These are phyloP conservation scores for Odobenus rosmarus DNA, from an alignment of 2,113 vertebrate species.

Conservation along the genomic window DNA sequence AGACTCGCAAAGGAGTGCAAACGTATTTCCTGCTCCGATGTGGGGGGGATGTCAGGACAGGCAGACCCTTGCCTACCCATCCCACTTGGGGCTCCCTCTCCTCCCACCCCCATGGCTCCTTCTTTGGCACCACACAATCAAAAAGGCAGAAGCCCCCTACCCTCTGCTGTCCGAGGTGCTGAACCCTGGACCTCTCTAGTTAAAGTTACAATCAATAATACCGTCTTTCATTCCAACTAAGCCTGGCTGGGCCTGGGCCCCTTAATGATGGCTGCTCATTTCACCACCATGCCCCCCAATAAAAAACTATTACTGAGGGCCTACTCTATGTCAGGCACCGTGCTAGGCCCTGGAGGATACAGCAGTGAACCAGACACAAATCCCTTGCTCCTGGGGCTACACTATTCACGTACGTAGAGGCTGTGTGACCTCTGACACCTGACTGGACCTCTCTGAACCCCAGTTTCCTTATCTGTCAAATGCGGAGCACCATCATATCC, in stretches of 20 bases:
- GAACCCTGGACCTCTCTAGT: neutral
- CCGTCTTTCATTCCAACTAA: neutral
- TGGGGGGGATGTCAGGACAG: neutral
- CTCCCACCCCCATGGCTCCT: neutral
- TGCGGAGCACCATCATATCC: no score
- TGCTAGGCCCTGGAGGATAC: neutral
- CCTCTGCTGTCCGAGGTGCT: conserved; percentile 21
- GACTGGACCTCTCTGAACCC: neutral
- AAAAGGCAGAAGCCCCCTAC: neutral
- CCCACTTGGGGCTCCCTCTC: neutral
- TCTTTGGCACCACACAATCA: neutral
- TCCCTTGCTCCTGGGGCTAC: neutral
- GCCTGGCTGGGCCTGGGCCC: neutral
- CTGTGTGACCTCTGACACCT: neutral
- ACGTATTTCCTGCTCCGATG: neutral
- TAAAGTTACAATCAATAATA: rapidly evolving
- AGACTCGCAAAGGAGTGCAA: neutral
- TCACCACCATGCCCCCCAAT: neutral
- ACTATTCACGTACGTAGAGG: neutral
- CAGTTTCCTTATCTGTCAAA: neutral
- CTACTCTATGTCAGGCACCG: neutral
- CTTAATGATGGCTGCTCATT: neutral
- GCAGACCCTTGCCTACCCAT: neutral
- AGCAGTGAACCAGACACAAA: neutral
- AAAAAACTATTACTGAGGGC: neutral